phyloP scores from a whole-genome alignment of 2,888 invertebrate species.

The Lamproptera curius region DNA sequence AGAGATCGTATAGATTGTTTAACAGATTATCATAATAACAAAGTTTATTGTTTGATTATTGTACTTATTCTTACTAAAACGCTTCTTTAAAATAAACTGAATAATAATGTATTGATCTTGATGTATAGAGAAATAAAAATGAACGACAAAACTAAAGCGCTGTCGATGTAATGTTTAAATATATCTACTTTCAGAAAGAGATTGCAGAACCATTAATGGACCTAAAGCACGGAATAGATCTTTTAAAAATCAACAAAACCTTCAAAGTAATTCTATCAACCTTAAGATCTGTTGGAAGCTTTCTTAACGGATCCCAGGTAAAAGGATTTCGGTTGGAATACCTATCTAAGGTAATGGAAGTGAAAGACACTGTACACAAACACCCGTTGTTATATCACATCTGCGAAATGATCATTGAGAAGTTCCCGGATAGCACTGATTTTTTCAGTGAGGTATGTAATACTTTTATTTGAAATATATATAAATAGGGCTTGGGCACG shows the following conservation, averaged over 20 bases:
- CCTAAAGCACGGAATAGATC: constrained; percentile 96
- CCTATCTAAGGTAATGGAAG: constrained; percentile 97
- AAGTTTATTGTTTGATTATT: no score
- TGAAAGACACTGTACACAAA: constrained; percentile 99
- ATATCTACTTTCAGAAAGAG: constrained; percentile 83
- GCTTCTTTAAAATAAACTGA: no score
- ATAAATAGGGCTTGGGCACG: no score
- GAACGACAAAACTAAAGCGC: no score
- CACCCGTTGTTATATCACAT: constrained; percentile 98
- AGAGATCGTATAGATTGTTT: no score
- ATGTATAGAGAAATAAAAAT: no score
- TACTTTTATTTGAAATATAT: no score
- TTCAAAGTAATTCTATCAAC: constrained; percentile 97
- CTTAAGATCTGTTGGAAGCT: constrained; percentile 96
- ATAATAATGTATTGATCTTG: no score
- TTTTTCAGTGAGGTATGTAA: constrained; percentile 94
- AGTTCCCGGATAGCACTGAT: constrained; percentile 96
- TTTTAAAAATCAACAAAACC: constrained; percentile 93
- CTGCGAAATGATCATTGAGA: constrained; percentile 98
- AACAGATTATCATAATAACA: no score
- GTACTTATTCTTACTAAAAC: no score
- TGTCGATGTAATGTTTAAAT: no score
- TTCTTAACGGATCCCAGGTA: constrained; percentile 94
- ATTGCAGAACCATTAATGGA: constrained; percentile 99
- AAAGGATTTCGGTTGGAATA: constrained; percentile 99